These are phyloP conservation scores for Pollachius pollachius DNA, from an alignment of 2,113 vertebrate species.

Conservation along the genomic window DNA sequence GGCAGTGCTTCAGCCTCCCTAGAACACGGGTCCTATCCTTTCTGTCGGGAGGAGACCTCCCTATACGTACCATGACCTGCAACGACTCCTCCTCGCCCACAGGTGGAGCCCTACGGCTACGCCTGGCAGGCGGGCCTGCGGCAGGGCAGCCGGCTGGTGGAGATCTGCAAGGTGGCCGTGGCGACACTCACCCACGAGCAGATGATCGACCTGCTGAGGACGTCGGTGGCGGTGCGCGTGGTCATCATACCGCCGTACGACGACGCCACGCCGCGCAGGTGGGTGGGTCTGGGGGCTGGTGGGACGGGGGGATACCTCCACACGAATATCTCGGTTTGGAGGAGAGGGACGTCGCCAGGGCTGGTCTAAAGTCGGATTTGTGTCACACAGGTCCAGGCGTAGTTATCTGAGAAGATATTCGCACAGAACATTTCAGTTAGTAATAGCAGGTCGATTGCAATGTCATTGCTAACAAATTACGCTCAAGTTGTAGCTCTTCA, in stretches of 20 bases:
- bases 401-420: too few species aligned
- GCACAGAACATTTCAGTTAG: too few species aligned
- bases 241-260: slow-evolving; percentile 95
- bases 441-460: too few species aligned
- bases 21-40: not conserved
- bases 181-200: slow-evolving; percentile 96
- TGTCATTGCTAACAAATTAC: too few species aligned
- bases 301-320: too few species aligned
- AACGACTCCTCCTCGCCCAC: not conserved
- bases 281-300: slow-evolving; percentile 14
- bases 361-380: too few species aligned
- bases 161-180: slow-evolving; percentile 96
- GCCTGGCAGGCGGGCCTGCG: slow-evolving; percentile 97
- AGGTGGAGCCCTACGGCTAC: slow-evolving; percentile 93
- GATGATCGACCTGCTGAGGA: slow-evolving; percentile 97
- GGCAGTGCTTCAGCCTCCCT: not conserved
- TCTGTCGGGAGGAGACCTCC: too few species aligned
- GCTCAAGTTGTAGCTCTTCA: too few species aligned
- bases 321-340: too few species aligned
- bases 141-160: slow-evolving; percentile 94
- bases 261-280: slow-evolving; percentile 96
- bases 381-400: too few species aligned
- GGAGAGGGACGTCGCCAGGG: too few species aligned
- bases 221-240: slow-evolving; percentile 91
- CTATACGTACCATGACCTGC: not conserved